Percentiles rank a stretch among this genome's conserved stretches.
Evolutionary conservation across 2,797 vertebrate species (phyloP).

Genomic region (Pantherophis alleghaniensis): DNA sequence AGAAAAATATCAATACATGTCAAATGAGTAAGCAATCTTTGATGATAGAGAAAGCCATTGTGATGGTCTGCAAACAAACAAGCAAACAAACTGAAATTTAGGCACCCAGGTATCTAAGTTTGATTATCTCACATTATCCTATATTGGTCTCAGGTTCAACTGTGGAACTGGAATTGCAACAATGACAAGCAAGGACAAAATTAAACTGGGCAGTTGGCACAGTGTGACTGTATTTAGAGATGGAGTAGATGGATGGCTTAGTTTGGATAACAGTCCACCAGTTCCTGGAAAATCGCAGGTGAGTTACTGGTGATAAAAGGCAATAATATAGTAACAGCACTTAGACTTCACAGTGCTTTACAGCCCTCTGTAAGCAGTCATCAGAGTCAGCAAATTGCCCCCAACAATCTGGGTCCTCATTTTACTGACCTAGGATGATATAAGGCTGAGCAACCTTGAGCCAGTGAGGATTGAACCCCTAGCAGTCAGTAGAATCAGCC

Average conservation of each 20-base stretch:
- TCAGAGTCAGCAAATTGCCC: too few species aligned
- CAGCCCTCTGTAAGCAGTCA: too few species aligned
- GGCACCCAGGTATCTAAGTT: background rate
- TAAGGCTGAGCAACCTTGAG: too few species aligned
- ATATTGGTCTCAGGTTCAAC: conserved; percentile 81
- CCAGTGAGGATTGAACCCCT: too few species aligned
- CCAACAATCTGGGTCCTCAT: too few species aligned
- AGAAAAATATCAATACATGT: background rate
- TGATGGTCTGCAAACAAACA: background rate
- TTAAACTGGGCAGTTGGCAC: conserved; percentile 88
- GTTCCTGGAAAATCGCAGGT: conserved; percentile 90
- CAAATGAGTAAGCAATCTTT: background rate
- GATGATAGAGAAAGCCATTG: background rate
- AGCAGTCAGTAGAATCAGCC: too few species aligned
- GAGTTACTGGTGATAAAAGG: conserved; percentile 21
- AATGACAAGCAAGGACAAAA: conserved; percentile 79
- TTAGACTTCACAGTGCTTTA: too few species aligned
- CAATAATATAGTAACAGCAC: background rate
- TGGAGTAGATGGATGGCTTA: conserved; percentile 85
- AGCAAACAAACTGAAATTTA: background rate
- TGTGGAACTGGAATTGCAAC: conserved; percentile 89
- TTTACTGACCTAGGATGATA: too few species aligned
- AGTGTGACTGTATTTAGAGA: conserved; percentile 83
- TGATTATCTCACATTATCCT: background rate
- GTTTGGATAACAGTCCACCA: conserved; percentile 79